phyloP scores from a whole-genome alignment of 1,140 invertebrate species.

The Hylaeus volcanicus region DNA sequence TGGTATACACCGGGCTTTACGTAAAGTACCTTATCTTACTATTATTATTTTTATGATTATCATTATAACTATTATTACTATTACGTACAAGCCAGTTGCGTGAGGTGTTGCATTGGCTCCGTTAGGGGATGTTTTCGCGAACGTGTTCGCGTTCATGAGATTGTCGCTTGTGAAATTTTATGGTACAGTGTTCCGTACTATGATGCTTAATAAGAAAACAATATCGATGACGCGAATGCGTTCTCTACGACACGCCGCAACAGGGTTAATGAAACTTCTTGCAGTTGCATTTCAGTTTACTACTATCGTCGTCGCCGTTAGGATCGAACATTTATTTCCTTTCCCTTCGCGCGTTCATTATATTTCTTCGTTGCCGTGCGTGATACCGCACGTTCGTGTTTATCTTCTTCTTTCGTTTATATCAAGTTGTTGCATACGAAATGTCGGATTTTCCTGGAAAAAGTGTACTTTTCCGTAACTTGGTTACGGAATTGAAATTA shows the following conservation, averaged over 20 bases:
- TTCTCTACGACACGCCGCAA: not conserved
- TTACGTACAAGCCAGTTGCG: not conserved
- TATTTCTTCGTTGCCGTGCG: not conserved
- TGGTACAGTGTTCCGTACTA: no score
- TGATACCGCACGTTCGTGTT: not conserved
- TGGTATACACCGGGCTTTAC: constrained; percentile 75
- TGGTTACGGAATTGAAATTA: no score
- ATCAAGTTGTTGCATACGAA: no score
- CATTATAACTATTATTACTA: constrained; percentile 60
- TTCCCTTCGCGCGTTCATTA: not conserved
- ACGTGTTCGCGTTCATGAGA: no score
- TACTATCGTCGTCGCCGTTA: not conserved
- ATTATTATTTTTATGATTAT: constrained; percentile 65
- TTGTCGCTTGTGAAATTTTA: no score
- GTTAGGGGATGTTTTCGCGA: not conserved
- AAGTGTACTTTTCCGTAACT: no score
- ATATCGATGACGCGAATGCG: not conserved
- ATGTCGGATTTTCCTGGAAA: no score
- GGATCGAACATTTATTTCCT: not conserved
- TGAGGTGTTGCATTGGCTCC: not conserved
- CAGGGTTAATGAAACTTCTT: no score
- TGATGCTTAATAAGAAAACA: no score
- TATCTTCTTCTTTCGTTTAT: not conserved
- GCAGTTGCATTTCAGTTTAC: not conserved
- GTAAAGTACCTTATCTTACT: constrained; percentile 75